A percentile compares a stretch with the other conserved stretches of the same genome.
These are phyloP conservation scores for Diadophis punctatus DNA, from an alignment of 2,113 vertebrate genomes.

Conservation along the genomic window DNA sequence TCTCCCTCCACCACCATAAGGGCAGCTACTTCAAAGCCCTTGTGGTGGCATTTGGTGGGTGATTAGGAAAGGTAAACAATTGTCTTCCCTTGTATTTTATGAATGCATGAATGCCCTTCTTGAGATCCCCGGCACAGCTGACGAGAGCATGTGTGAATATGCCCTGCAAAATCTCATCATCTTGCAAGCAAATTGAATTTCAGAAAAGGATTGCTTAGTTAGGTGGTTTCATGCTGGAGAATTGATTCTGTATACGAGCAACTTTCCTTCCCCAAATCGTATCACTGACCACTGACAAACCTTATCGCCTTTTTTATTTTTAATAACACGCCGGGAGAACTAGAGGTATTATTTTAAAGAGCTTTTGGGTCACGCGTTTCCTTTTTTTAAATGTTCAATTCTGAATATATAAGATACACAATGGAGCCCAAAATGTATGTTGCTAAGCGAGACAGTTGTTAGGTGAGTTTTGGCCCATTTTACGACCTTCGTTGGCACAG, in stretches of 20 bases:
- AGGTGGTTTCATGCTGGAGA: conserved; percentile 6
- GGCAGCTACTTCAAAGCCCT: neutral
- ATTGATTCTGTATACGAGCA: neutral
- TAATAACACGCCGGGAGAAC: neutral
- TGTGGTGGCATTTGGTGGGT: neutral
- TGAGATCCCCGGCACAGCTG: neutral
- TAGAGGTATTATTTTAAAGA: neutral
- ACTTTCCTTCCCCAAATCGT: neutral
- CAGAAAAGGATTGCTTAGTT: neutral
- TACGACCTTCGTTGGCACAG: neutral
- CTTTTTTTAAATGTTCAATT: neutral
- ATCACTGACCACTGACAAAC: neutral
- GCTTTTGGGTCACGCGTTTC: neutral
- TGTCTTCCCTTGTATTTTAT: neutral
- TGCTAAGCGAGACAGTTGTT: neutral
- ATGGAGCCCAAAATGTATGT: neutral
- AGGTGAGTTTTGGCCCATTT: neutral
- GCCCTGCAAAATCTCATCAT: neutral
- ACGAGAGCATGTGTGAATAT: neutral
- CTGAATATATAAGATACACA: neutral
- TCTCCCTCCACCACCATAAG: neutral
- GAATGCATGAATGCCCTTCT: neutral
- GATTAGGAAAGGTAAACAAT: neutral
- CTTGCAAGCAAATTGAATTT: neutral
- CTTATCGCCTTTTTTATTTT: neutral